These are phyloP conservation scores for Zonitis immaculata DNA, from an alignment of 2,888 invertebrate genomes.

Conservation along the genomic window DNA sequence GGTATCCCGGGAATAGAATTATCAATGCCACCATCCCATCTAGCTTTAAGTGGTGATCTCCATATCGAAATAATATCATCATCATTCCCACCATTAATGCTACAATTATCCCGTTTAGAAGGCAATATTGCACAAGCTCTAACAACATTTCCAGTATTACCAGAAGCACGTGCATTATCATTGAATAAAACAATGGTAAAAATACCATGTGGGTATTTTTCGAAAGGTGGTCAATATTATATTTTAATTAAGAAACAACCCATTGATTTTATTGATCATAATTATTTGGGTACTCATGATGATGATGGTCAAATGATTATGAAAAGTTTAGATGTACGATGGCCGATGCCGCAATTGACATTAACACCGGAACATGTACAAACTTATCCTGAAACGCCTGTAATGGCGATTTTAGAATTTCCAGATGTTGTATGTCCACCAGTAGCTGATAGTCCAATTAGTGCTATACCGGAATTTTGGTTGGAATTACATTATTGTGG, in stretches of 20 bases:
- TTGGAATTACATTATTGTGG: constrained; percentile 78
- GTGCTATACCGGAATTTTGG: constrained; percentile 64
- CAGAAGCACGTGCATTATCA: constrained; percentile 42
- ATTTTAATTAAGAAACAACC: constrained; percentile 49
- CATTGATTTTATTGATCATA: constrained; percentile 22
- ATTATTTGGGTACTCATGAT: constrained; percentile 16
- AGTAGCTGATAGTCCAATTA: constrained; percentile 52
- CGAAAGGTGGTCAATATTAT: constrained; percentile 64
- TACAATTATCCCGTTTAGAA: constrained; percentile 50
- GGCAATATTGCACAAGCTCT: constrained; percentile 41
- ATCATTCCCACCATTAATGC: constrained; percentile 43
- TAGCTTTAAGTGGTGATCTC: constrained; percentile 75
- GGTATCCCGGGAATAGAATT: constrained; percentile 42
- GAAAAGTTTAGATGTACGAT: constrained; percentile 70
- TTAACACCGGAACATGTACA: constrained; percentile 71
- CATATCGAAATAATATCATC: constrained; percentile 60
- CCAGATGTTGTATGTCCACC: constrained; percentile 67
- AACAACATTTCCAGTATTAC: constrained; percentile 43
- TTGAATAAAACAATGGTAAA: constrained; percentile 43
- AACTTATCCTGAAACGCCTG: constrained; percentile 73
- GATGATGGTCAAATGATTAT: constrained; percentile 41
- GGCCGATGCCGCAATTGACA: constrained; percentile 69
- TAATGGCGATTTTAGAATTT: constrained; percentile 71
- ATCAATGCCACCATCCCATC: constrained; percentile 64
- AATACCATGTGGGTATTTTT: constrained; percentile 67